Base-by-base conservation (phyloP, 2,113 vertebrate genomes). In the Cyprinodon brontotheroides region DNA sequence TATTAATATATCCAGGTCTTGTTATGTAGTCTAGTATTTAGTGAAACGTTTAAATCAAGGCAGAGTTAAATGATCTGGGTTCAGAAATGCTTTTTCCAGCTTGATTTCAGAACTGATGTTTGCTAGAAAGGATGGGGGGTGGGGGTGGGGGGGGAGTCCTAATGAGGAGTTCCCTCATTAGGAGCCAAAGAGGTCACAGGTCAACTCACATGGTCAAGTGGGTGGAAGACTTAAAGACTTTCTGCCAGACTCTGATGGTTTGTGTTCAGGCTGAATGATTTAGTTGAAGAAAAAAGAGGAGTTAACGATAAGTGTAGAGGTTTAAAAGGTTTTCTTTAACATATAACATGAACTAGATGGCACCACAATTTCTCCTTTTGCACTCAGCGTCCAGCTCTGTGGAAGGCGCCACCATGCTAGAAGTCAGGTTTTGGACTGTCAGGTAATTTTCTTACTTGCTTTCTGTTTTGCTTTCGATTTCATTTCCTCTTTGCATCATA, bases 201-300 rank as follows among this genome's bases (percentile, higher is more conserved):
- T 88, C 86, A 88, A 82, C 80, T 66, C 72, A 83, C 87, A 83
- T 74, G 86, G 89, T 88, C 88, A 90, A 89, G 80, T 82, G 78
- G 71, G 53, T n/a, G 70, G 65, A 75, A 76, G 77, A 67, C 61
- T 20, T 68, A 41, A 22, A 40, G 20, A 50, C 43, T 41, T 77
- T 62, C 60, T 53, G 45, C 74, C 45, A 50, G 61, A 11, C 53
- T 17, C 47, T 29, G 13, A 20, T 2, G 61, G 36, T 72, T 45
- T 20, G 50, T 17, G 66, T 39, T 39, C 65, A 45, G 48, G 7
- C 53, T 40, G 13, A 45, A 57, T 57, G 50, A 57, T 57, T 57
- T 9, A 20, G 20, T 6, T 57, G 20, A 20, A 57, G 17, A 57
- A 57, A 57, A 57, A 57, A 57, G 17, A 57, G n/a, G n/a, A 57